These are phyloP conservation scores for Daubentonia madagascariensis DNA, from an alignment of 2,113 vertebrate species.

Conservation along the genomic window DNA sequence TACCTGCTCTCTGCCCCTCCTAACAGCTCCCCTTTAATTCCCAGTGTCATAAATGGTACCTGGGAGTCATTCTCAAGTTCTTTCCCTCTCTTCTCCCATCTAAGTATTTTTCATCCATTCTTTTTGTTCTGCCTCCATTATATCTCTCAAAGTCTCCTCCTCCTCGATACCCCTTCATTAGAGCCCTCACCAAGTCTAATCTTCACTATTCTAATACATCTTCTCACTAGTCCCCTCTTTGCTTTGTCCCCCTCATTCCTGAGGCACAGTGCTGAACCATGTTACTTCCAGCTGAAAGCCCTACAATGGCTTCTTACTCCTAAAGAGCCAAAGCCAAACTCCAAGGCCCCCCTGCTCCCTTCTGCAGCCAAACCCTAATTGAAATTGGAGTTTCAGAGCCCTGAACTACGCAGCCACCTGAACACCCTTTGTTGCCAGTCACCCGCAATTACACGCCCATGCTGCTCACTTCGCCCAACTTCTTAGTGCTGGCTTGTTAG, in stretches of 20 bases:
- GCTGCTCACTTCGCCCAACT: not conserved
- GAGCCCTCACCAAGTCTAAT: not conserved
- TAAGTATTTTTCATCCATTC: not conserved
- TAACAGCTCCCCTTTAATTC: too few relatives aligned
- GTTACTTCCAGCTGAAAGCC: not conserved
- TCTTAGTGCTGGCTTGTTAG: not conserved
- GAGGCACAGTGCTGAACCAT: not conserved
- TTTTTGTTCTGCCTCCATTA: not conserved
- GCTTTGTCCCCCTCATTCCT: not conserved
- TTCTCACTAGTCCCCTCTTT: not conserved
- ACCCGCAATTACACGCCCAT: not conserved
- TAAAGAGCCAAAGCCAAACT: not conserved
- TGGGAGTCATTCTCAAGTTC: not conserved
- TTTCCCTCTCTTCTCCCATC: not conserved
- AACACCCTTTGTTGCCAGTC: not conserved
- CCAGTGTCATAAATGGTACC: rapidly evolving
- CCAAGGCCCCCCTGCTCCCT: not conserved
- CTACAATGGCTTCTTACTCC: not conserved
- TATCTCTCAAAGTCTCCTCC: not conserved
- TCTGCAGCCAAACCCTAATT: not conserved
- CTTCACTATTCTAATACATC: not conserved
- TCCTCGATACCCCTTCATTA: not conserved
- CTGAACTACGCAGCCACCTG: not conserved
- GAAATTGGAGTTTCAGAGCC: not conserved
- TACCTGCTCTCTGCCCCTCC: not conserved